These are phyloP conservation scores for Eueremaeus valkanovi DNA, from an alignment of 2,888 invertebrate species.

Conservation along the genomic window DNA sequence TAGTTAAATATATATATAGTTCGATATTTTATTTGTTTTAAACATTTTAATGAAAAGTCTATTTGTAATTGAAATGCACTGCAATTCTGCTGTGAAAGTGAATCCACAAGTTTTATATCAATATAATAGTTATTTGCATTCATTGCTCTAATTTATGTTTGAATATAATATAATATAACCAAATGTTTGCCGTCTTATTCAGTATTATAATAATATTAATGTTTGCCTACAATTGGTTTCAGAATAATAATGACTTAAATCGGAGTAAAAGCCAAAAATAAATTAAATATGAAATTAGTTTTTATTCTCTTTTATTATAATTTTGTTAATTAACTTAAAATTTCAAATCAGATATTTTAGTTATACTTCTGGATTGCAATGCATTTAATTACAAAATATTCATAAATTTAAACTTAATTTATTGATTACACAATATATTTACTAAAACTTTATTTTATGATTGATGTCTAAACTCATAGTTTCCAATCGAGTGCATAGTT, in stretches of 20 bases:
- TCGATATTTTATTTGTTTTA: not conserved
- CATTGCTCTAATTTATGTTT: not conserved
- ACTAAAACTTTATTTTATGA: not conserved
- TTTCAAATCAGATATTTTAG: not conserved
- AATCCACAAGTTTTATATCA: not conserved
- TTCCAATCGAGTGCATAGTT: conserved; percentile 31
- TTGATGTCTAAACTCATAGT: conserved; percentile 14
- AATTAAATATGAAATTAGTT: too few relatives aligned
- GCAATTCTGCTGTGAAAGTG: not conserved
- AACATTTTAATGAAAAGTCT: too few relatives aligned
- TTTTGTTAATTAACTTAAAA: too few relatives aligned
- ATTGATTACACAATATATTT: not conserved
- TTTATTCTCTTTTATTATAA: too few relatives aligned
- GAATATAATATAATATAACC: too few relatives aligned
- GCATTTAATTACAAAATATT: not conserved
- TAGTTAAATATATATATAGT: not conserved
- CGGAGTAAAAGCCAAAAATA: not conserved
- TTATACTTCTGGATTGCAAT: not conserved
- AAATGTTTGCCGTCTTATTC: not conserved
- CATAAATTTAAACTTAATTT: not conserved
- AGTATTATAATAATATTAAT: too few relatives aligned
- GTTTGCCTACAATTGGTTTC: not conserved
- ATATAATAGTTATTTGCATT: not conserved
- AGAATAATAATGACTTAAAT: not conserved
- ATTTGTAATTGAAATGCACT: too few relatives aligned